Conservation (phyloP, 2,113 vertebrate species). For the Spheniscus mendiculus region DNA sequence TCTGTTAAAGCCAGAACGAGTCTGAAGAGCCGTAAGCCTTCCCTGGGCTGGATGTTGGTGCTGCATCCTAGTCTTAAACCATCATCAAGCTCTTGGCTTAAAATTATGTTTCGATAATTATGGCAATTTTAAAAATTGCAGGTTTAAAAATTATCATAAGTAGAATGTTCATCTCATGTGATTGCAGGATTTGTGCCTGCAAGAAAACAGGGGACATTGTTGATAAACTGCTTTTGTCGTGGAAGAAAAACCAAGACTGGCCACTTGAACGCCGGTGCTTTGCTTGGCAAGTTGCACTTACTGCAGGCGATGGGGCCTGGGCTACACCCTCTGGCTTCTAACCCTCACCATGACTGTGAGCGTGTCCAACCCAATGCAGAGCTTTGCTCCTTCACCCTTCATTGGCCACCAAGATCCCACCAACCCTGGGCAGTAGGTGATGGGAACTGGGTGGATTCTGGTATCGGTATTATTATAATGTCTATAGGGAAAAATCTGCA, state of each 20-base stretch:
- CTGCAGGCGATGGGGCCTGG: neutral
- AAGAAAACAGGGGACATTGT: too few species aligned
- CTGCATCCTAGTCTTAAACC: accelerated
- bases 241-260: neutral
- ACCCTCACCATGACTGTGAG: accelerated
- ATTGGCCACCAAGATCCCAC: neutral
- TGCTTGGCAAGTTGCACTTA: accelerated
- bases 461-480: accelerated
- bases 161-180: accelerated
- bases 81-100: neutral
- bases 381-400: neutral
- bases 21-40: neutral
- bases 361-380: accelerated
- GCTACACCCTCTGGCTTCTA: neutral
- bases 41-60: neutral
- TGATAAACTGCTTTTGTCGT: neutral
- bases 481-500: accelerated
- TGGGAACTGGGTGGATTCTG: accelerated
- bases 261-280: accelerated
- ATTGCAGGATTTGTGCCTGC: neutral
- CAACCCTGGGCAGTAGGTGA: accelerated
- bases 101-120: accelerated
- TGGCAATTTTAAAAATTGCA: accelerated
- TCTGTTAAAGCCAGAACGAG: neutral
- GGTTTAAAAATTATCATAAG: neutral